Conservation (phyloP, 2,797 vertebrate species). For the Alcedo quadribrachys region DNA sequence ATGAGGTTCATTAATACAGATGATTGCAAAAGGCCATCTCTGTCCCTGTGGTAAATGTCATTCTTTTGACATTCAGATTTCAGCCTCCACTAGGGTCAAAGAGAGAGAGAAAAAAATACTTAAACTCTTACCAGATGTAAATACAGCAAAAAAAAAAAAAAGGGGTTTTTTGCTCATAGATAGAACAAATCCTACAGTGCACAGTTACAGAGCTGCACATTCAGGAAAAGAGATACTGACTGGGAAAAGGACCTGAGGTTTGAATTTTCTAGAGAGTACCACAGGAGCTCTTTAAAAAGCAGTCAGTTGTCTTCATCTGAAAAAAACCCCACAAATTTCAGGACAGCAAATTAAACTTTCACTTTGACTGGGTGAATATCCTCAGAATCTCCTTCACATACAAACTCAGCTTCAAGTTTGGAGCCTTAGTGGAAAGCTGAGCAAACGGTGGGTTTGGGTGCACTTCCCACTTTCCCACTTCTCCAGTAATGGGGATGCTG, state of each 20-base stretch:
- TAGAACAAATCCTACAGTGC: background rate
- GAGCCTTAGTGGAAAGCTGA: background rate
- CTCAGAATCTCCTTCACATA: background rate
- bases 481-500: background rate
- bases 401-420: background rate
- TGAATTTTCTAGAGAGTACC: background rate
- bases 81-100: background rate
- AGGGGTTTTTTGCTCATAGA: background rate
- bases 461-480: background rate
- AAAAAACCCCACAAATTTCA: background rate
- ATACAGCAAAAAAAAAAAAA: background rate
- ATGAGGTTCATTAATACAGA: background rate
- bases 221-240: background rate
- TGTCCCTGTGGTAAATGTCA: background rate
- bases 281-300: background rate
- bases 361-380: background rate
- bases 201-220: background rate
- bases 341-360: background rate
- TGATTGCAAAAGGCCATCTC: constrained; percentile 5
- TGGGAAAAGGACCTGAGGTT: background rate
- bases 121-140: background rate
- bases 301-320: background rate
- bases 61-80: background rate
- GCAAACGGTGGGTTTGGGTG: accelerated
- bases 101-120: background rate